Conservation (phyloP, 2,113 vertebrate genomes). For the Phyllopteryx taeniolatus region DNA sequence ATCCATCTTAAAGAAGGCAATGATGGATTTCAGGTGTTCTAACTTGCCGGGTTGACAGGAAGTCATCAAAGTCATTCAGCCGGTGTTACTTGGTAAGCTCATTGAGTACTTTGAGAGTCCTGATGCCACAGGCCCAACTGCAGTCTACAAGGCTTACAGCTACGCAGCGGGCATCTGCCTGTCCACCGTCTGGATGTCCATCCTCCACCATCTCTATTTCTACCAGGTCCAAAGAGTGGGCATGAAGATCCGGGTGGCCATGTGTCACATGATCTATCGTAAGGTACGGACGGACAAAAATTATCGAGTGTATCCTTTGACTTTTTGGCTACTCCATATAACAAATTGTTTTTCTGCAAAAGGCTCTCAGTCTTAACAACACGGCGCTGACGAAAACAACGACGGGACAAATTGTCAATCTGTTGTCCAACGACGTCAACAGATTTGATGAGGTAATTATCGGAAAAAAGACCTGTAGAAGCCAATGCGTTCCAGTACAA, state of each 20-base stretch:
- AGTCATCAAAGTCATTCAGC: conserved; percentile 80
- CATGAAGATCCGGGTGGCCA: conserved; percentile 88
- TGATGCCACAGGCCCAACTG: conserved; percentile 27
- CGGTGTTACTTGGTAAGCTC: conserved; percentile 84
- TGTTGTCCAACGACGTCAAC: conserved; percentile 91
- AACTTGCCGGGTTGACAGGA: conserved; percentile 68
- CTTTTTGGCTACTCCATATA: conserved; percentile 3
- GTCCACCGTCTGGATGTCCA: conserved; percentile 72
- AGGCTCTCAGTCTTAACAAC: conserved; percentile 87
- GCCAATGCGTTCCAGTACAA: no score
- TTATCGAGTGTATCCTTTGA: background rate
- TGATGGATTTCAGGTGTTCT: background rate
- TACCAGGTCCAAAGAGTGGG: conserved; percentile 85
- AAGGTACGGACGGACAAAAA: conserved; percentile 75
- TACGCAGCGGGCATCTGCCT: conserved; percentile 75
- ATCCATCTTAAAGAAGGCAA: background rate
- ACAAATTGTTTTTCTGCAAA: conserved; percentile 17
- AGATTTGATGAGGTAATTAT: conserved; percentile 87
- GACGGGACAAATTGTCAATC: conserved; percentile 90
- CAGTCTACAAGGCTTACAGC: conserved; percentile 67
- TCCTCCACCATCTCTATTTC: conserved; percentile 86
- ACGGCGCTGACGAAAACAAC: conserved; percentile 84
- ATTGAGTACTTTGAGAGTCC: conserved; percentile 81
- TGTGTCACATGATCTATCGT: conserved; percentile 92
- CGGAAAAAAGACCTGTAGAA: background rate